Evolutionary conservation across 2,113 vertebrate genomes (phyloP), one percentile per base, ranked within the genome.

Genomic region (Hippocampus guttulatus): DNA sequence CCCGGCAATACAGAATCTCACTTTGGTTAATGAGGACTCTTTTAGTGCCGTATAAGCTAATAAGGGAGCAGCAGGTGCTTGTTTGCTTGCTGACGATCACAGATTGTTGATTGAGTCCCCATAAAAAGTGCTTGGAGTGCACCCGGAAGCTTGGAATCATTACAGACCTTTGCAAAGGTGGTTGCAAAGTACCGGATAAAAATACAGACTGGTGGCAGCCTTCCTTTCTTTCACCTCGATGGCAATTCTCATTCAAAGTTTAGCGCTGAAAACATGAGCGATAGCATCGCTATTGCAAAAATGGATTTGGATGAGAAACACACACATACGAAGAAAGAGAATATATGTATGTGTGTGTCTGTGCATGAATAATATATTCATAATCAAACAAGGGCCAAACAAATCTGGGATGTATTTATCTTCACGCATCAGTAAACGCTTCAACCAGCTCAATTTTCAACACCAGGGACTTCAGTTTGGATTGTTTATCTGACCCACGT

Each of bases 11-110:
- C 74, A 69, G 25, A 80, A 25, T 61, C 74, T 47, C 65, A 67
- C 54, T 60, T 74, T 52, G 66, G 62, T 81, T 86, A 81, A 87
- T 90, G 82, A 83, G 40, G n/a, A 69, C 81, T 78, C 78, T 83
- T 68, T 80, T 51, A 64, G 38, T 70, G 67, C 54, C 74, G 66
- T 67, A 64, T 64, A 64, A 81, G 76, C 68, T 79, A 83, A 88
- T 82, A 77, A 83, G 70, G 43, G 60, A 79, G 77, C 81, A 73
- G 78, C 85, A 88, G 82, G 83, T 89, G 88, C 78, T 78, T 70
- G 54, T 47, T 65, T 21, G 68, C 49, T 43, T 87, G 87, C 85
- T 87, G 85, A 90, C 75, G 40, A 74, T 67, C 70, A 78, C 79
- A 80, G 67, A 83, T 76, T 85, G 60, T 45, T 74, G 69, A 86